A percentile compares a stretch with the other conserved stretches of the same genome.
Evolutionary conservation across 1,140 invertebrate genomes (phyloP).

Genomic region (Plodia interpunctella): DNA sequence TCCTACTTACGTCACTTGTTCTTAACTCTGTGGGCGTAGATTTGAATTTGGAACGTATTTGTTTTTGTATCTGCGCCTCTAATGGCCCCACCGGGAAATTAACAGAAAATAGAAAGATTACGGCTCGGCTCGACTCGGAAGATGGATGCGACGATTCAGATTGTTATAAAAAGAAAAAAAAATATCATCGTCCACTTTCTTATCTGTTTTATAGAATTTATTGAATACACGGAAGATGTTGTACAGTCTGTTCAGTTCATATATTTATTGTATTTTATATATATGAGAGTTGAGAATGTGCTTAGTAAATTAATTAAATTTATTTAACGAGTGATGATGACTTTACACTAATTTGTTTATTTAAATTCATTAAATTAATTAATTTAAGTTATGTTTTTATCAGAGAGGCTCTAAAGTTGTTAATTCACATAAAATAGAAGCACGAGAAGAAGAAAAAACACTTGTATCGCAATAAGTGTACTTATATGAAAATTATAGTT

Average conservation of each 20-base stretch:
- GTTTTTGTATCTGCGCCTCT: slow-evolving; percentile 24
- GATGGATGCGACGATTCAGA: slow-evolving; percentile 11
- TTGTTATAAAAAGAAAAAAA: slow-evolving; percentile 12
- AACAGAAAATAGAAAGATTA: slow-evolving; percentile 17
- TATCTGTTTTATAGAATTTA: slow-evolving; percentile 13
- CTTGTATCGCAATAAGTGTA: no score
- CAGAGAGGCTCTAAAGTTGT: no score
- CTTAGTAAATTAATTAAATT: no score
- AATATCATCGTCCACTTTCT: neutral
- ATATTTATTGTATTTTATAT: no score
- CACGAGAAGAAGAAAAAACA: no score
- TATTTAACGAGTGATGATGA: no score
- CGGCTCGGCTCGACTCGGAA: slow-evolving; percentile 3
- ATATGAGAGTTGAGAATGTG: no score
- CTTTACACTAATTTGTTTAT: no score
- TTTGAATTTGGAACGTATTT: slow-evolving; percentile 28
- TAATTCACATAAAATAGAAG: no score
- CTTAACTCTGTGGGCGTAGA: slow-evolving; percentile 37
- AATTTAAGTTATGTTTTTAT: no score
- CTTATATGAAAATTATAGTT: no score
- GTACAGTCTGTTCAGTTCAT: neutral
- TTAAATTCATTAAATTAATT: no score
- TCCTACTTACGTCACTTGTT: slow-evolving; percentile 32
- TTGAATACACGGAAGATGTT: slow-evolving; percentile 9
- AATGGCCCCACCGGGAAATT: slow-evolving; percentile 35